These are phyloP conservation scores for Scomberomorus guttatus DNA, from an alignment of 2,797 vertebrate species.

Conservation along the genomic window DNA sequence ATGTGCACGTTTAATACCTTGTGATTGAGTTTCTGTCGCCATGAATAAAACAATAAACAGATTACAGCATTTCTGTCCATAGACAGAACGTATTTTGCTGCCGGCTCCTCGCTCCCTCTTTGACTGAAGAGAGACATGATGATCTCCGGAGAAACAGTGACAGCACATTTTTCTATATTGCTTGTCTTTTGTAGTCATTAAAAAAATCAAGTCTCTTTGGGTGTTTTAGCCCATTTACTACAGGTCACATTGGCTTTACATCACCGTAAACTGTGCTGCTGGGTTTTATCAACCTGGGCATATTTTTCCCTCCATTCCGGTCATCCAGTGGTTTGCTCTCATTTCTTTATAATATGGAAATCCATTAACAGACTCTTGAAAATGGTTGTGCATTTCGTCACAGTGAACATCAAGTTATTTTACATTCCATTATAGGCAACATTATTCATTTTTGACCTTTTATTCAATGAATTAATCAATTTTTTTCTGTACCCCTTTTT, in stretches of 20 bases:
- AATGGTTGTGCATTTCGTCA: background rate
- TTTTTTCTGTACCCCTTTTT: background rate
- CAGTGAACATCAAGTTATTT: background rate
- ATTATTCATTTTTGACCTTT: background rate
- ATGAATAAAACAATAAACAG: slow-evolving; percentile 58
- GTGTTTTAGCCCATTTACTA: slow-evolving; percentile 29
- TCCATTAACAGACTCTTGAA: background rate
- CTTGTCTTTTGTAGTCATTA: slow-evolving; percentile 28
- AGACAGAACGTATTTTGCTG: slow-evolving; percentile 20
- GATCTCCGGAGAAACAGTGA: slow-evolving; percentile 29
- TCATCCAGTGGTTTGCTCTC: background rate
- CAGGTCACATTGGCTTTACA: slow-evolving; percentile 16
- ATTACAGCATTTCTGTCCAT: slow-evolving; percentile 48
- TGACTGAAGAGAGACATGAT: slow-evolving; percentile 24
- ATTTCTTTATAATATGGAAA: background rate
- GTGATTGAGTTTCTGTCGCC: slow-evolving; percentile 47
- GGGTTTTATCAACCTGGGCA: background rate
- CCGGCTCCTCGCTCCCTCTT: slow-evolving; percentile 15
- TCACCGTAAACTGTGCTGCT: background rate
- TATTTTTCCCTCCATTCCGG: background rate
- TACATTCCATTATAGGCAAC: background rate
- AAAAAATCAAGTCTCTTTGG: slow-evolving; percentile 29
- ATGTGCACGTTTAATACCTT: slow-evolving; percentile 46
- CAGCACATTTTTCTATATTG: background rate
- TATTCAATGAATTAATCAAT: too few relatives aligned